Evolutionary conservation across 2,888 invertebrate genomes (phyloP), one percentile per base, ranked within the genome.

Genomic region (Zootermopsis nevadensis): DNA sequence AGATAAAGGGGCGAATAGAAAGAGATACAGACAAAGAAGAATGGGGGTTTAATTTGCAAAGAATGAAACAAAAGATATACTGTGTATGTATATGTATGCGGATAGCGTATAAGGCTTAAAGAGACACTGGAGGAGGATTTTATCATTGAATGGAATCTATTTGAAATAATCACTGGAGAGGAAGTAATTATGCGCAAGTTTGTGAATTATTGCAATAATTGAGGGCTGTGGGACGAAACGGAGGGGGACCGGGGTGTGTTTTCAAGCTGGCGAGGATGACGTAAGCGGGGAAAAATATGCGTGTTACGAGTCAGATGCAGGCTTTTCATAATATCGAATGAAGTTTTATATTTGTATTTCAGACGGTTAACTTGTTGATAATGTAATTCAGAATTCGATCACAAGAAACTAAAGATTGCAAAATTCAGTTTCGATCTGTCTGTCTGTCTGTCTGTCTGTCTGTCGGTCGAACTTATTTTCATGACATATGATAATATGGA

Each of bases 11-110:
- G 27, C n/a, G 27, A 60, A 27, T 60, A 12, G 76, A 83, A 27
- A n/a, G 33, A 42, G 55, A 35, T 38, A 55, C 33, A 77, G 83
- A 83, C 81, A 81, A 72, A 81, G 76, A 66, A 83, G 81, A 81
- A 83, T 81, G 69, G 81, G 81, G 81, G 48, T 83, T 81, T 66
- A 81, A 83, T 81, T 67, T 83, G 83, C 81, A 81, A 76, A 80
- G 81, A 81, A 72, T 42, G n/a, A 72, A 60, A 53, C 30, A 53
- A 53, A 38, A 27, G 42, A 76, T n/a, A 38, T 3, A 38, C 6
- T 6, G 72, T 31, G 33, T 24, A 72, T 24, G n/a, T 27, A 42
- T 76, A 27, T 31, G 22, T 74, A 30, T 69, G 35, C 22, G 30
- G 35, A 77, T 72, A 72, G 19, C 19, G 72, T 6, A 42, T 74